Percentiles rank a stretch among this genome's conserved stretches.
Evolutionary conservation across 2,113 vertebrate species (phyloP).

Genomic region (Trinectes maculatus): DNA sequence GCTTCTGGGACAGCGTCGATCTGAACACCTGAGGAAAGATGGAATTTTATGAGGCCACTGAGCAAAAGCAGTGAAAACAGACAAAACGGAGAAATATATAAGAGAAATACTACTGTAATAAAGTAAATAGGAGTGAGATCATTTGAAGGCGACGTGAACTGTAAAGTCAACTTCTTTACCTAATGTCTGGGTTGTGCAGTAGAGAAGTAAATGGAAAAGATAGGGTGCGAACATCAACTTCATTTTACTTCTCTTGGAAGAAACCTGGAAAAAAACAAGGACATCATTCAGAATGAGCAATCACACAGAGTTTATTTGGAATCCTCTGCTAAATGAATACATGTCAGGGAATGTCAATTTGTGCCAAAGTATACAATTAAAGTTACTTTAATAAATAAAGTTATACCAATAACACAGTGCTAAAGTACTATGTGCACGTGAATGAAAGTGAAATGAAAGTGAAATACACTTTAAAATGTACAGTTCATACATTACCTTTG

Average conservation of each 20-base stretch:
- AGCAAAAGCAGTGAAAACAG: not conserved
- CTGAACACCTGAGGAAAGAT: constrained; percentile 46
- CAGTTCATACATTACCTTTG: not conserved
- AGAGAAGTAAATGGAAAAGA: constrained; percentile 48
- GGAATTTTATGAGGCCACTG: not conserved
- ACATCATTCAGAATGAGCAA: not conserved
- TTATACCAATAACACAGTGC: too few species aligned
- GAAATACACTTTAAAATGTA: not conserved
- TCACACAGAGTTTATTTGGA: not conserved
- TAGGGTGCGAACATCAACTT: constrained; percentile 4
- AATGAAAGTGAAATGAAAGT: too few species aligned
- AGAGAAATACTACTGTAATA: not conserved
- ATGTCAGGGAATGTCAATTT: too few species aligned
- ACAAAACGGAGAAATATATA: not conserved
- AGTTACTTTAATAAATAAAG: too few species aligned
- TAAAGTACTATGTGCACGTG: not conserved
- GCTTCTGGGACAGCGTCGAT: constrained; percentile 48
- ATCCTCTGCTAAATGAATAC: not conserved
- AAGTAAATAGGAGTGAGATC: not conserved
- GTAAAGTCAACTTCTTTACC: constrained; percentile 40
- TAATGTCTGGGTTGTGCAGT: constrained; percentile 31
- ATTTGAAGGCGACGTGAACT: not conserved
- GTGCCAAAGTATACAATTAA: too few species aligned
- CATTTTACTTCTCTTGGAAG: constrained; percentile 43
- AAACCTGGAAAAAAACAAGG: constrained; percentile 5